Base-by-base conservation (phyloP, 2,113 vertebrate genomes). In the Chitala chitala region DNA sequence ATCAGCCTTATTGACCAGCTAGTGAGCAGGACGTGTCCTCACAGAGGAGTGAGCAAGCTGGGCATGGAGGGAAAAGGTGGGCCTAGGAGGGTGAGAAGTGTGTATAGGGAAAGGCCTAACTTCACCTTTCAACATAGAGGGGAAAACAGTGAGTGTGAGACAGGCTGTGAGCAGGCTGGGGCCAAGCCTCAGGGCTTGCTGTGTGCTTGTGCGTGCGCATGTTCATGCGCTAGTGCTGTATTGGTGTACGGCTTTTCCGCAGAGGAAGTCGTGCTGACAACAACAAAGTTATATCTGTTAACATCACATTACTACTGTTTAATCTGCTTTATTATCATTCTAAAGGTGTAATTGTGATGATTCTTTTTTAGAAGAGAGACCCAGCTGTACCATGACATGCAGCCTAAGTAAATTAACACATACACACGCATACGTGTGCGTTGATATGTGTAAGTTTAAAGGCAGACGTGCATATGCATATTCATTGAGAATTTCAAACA, bases 141-240 rank as follows among this genome's bases (percentile, higher is more conserved):
- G 50, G 6, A 26, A 44, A 55, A 31, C 15, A 38, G 58, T 51
- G 55, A 36, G 33, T 31, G 13, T n/a, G n/a, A n/a, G n/a, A 56
- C 54, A 56, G 54, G 7, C 54, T 8, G 54, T 10, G 38, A 51
- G 63, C 26, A 38, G 56, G 33, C 69, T 77, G 24, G 53, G n/a
- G n/a, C n/a, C n/a, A n/a, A n/a, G n/a, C n/a, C n/a, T n/a, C n/a
- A n/a, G n/a, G n/a, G n/a, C n/a, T n/a, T n/a, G n/a, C n/a, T n/a
- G n/a, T n/a, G n/a, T n/a, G n/a, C 58, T 10, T 69, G 40, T 24
- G 54, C 9, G 38, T 44, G 53, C 29, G 53, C 75, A 77, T 85
- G 76, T 86, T 84, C 85, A 74, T 84, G 80, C n/a, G n/a, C 78
- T 72, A 1, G 3, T 73, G 51, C 10, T 51, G 20, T 15, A 51